Percentiles rank a stretch among this genome's conserved stretches.
Conservation (phyloP, 2,888 invertebrate genomes). For the Epistrophe grossulariae region DNA sequence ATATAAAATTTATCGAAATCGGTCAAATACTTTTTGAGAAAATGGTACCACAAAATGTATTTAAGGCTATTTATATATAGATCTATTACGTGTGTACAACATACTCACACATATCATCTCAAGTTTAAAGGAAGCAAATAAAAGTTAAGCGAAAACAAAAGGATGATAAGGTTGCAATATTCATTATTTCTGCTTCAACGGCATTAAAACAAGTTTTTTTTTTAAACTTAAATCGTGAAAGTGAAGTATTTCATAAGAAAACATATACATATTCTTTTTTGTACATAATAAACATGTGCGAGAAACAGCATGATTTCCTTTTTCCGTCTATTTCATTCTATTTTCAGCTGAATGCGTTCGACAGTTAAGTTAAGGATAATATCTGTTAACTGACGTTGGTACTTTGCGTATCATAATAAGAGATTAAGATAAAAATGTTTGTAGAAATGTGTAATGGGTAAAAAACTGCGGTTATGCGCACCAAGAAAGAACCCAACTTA, state of each 20-base stretch:
- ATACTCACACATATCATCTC: too few species aligned
- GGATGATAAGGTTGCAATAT: background rate
- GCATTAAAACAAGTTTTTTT: background rate
- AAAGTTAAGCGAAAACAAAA: background rate
- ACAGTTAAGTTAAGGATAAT: conserved; percentile 6
- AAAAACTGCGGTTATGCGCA: conserved; percentile 9
- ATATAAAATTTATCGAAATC: too few species aligned
- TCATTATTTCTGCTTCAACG: background rate
- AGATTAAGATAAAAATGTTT: background rate
- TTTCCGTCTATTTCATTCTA: background rate
- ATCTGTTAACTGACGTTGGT: conserved; percentile 10
- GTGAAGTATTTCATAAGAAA: background rate
- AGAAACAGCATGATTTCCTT: conserved; percentile 1
- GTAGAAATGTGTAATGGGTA: conserved; percentile 9
- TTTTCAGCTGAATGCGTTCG: conserved; percentile 7
- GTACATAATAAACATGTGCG: conserved; percentile 8
- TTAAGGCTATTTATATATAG: too few species aligned
- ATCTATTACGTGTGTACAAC: too few species aligned
- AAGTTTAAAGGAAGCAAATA: background rate
- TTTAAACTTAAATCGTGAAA: conserved; percentile 3
- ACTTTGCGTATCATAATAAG: background rate
- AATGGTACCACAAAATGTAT: too few species aligned
- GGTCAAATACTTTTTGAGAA: too few species aligned
- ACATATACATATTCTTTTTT: background rate
- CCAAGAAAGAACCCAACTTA: background rate